phyloP scores from a whole-genome alignment of 2,888 invertebrate species.

The Andrena flavipes region DNA sequence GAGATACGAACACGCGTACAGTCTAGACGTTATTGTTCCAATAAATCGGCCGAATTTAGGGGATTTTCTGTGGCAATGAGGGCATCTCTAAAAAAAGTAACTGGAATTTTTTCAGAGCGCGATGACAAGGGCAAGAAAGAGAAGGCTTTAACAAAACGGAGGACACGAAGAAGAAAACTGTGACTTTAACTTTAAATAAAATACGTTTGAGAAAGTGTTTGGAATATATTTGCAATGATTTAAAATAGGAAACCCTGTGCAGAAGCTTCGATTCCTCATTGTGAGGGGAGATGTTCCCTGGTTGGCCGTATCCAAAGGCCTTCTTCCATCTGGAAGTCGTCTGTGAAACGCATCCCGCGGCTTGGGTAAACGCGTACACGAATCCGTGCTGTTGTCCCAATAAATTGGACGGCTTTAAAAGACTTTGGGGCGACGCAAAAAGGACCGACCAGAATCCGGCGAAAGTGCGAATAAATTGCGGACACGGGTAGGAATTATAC shows the following conservation, averaged over 20 bases:
- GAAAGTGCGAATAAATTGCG: slow-evolving; percentile 58
- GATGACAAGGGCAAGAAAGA: not conserved
- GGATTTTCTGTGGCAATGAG: slow-evolving; percentile 17
- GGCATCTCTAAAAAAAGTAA: slow-evolving; percentile 12
- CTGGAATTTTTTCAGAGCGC: slow-evolving; percentile 20
- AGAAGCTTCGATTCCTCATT: not conserved
- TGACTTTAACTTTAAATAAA: not conserved
- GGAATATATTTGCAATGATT: not conserved
- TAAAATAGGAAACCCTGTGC: not conserved
- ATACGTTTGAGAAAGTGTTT: not conserved
- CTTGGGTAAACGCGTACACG: slow-evolving; percentile 30
- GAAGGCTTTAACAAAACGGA: not conserved
- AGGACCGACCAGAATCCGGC: slow-evolving; percentile 25
- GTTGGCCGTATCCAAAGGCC: slow-evolving; percentile 14
- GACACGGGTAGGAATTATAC: slow-evolving; percentile 22
- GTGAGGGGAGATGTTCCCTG: not conserved
- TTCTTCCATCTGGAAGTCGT: slow-evolving; percentile 59
- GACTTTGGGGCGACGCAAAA: slow-evolving; percentile 48
- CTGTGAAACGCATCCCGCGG: slow-evolving; percentile 16
- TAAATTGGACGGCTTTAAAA: slow-evolving; percentile 76
- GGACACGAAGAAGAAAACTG: not conserved
- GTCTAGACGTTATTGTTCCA: slow-evolving; percentile 47
- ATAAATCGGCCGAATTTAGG: slow-evolving; percentile 54
- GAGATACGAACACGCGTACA: slow-evolving; percentile 27
- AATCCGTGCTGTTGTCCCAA: slow-evolving; percentile 69